Evolutionary conservation across 2,113 vertebrate genomes (phyloP).

Genomic region (Dermatemys mawii): DNA sequence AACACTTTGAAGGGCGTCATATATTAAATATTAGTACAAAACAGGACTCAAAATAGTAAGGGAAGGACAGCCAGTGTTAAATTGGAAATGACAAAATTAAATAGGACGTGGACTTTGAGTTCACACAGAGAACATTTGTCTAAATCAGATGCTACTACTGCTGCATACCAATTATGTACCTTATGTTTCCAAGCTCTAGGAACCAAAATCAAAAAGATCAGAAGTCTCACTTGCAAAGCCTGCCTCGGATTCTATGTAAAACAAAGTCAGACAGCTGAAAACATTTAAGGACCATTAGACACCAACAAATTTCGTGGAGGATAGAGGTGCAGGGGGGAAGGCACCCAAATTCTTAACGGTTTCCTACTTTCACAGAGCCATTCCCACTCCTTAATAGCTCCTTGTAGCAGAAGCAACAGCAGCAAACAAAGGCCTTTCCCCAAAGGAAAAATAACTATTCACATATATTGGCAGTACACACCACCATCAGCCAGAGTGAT

Average conservation of each 20-base stretch:
- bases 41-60: neutral
- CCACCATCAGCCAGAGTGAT: accelerated
- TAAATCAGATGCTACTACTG: neutral
- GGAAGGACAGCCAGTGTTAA: neutral
- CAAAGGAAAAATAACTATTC: accelerated
- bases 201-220: neutral
- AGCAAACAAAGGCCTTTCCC: neutral
- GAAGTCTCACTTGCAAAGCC: neutral
- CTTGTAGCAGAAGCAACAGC: accelerated
- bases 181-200: neutral
- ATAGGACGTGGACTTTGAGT: neutral
- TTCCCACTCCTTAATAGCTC: neutral
- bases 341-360: neutral
- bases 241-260: neutral
- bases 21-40: neutral
- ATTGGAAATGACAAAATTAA: conserved; percentile 45
- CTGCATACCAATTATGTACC: neutral
- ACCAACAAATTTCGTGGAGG: accelerated
- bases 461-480: neutral
- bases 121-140: neutral
- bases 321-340: neutral
- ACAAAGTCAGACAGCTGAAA: neutral
- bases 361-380: neutral
- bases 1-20: neutral
- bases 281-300: neutral